These are phyloP conservation scores for Apogon hyalosoma DNA, from an alignment of 2,797 vertebrate genomes.

Conservation along the genomic window DNA sequence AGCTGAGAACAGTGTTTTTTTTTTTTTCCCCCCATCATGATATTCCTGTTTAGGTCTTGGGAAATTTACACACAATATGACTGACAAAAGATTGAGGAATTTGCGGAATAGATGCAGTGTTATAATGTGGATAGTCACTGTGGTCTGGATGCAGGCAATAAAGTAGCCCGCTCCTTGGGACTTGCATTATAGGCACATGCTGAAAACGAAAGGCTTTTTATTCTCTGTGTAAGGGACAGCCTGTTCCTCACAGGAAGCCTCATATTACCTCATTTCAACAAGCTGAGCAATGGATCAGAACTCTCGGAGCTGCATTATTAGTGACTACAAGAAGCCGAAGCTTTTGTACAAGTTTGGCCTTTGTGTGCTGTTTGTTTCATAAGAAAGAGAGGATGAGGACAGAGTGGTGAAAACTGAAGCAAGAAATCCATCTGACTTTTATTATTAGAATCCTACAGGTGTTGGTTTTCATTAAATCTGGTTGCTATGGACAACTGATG, in stretches of 20 bases:
- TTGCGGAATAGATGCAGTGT: background rate
- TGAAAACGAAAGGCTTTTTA: conserved; percentile 17
- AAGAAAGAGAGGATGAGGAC: background rate
- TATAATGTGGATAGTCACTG: background rate
- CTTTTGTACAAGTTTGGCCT: conserved; percentile 3
- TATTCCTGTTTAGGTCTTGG: background rate
- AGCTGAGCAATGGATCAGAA: conserved; percentile 16
- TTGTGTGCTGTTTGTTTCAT: conserved; percentile 18
- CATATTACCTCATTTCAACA: conserved; percentile 24
- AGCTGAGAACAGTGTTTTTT: background rate
- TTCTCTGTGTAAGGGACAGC: conserved; percentile 21
- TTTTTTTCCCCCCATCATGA: background rate
- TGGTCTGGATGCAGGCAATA: conserved; percentile 17
- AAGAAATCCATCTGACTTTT: background rate
- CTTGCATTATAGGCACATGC: conserved; percentile 12
- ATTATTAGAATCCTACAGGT: conserved; percentile 9
- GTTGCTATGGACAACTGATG: background rate
- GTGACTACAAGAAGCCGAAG: background rate
- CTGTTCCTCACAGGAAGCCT: conserved; percentile 8
- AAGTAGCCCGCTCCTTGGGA: conserved; percentile 1
- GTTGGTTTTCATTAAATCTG: conserved; percentile 10
- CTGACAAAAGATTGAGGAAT: conserved; percentile 1
- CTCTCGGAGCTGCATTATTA: conserved; percentile 1
- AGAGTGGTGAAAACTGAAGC: background rate
- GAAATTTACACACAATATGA: background rate